Evolutionary conservation across 1,140 invertebrate species (phyloP), one percentile per base, ranked within the genome.

Genomic region (Leptoteleia sp.): DNA sequence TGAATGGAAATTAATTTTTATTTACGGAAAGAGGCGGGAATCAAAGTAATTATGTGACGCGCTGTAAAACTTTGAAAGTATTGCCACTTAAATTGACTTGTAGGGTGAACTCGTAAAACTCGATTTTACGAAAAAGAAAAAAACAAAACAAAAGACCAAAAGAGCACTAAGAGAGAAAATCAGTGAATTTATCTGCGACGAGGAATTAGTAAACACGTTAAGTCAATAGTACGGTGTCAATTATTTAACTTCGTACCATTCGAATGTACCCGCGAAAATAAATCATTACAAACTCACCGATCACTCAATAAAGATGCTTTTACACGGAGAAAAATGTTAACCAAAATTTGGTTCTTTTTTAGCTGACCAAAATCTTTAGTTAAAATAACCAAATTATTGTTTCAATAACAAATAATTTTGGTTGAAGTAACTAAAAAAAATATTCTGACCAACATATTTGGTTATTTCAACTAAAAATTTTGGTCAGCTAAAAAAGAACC

Each of bases 21-120:
- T 35, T 35, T 35, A 12, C 33, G 0, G 27, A 12, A 0, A 4
- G 11, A 0, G 3, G 11, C 1, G 12, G 4, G 0, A 13, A 35
- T 35, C 33, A 35, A 12, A 35, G 33, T 35, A 35, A 35, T 35
- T 35, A 35, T 35, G 33, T 35, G n/a, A 12, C 3, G 33, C 12
- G n/a, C 13, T 12, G 33, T 35, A 35, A 35, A 35, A 6, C 33
- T 35, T 35, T 7, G 11, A 13, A 12, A 35, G 11, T 13, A 3
- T 35, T 12, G 11, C 12, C 3, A 13, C 33, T 35, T 35, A 13
- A 35, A 35, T 13, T 35, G 33, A 35, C 33, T 35, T 13, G 33
- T 13, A 35, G 8, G 11, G 33, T 35, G 33, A 35, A 35, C 33
- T 35, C 33, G 6, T 35, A 13, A 35, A 35, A 12, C 33, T 35